phyloP scores from a whole-genome alignment of 2,888 invertebrate genomes.

The Trachelus tabidus region DNA sequence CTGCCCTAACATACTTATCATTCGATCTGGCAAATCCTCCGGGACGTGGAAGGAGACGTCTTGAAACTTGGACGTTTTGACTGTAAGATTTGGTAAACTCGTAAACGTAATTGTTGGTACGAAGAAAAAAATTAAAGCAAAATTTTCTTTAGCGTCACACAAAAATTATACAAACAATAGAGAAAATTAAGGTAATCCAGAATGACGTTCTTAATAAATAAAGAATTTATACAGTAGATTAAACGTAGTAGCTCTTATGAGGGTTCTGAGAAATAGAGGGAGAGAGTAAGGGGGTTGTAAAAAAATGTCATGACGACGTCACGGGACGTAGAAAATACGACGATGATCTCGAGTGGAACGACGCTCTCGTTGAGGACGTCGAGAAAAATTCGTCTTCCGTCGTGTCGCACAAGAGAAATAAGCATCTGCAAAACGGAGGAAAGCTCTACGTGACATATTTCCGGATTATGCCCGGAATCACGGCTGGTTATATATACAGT shows the following conservation, averaged over 20 bases:
- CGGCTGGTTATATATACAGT: not conserved
- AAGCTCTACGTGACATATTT: constrained; percentile 20
- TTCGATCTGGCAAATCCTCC: not conserved
- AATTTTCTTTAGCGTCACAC: too few relatives aligned
- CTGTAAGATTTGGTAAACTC: not conserved
- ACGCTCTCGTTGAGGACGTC: not conserved
- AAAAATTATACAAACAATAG: not conserved
- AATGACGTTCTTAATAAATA: not conserved
- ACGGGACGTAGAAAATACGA: not conserved
- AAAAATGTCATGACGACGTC: not conserved
- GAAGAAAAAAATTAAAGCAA: not conserved
- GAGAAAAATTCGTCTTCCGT: not conserved
- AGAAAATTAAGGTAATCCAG: not conserved
- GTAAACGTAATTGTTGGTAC: not conserved
- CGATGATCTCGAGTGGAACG: not conserved
- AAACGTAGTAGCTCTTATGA: not conserved
- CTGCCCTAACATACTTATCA: not conserved
- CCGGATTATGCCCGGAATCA: constrained; percentile 25
- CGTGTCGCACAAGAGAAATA: not conserved
- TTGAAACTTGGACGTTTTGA: not conserved
- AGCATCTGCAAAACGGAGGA: not conserved
- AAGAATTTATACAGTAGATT: not conserved
- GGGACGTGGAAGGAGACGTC: not conserved
- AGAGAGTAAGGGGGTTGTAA: not conserved
- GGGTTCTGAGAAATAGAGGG: not conserved